These are phyloP conservation scores for Trachymyrmex cornetzi DNA, from an alignment of 1,140 invertebrate species.

Conservation along the genomic window DNA sequence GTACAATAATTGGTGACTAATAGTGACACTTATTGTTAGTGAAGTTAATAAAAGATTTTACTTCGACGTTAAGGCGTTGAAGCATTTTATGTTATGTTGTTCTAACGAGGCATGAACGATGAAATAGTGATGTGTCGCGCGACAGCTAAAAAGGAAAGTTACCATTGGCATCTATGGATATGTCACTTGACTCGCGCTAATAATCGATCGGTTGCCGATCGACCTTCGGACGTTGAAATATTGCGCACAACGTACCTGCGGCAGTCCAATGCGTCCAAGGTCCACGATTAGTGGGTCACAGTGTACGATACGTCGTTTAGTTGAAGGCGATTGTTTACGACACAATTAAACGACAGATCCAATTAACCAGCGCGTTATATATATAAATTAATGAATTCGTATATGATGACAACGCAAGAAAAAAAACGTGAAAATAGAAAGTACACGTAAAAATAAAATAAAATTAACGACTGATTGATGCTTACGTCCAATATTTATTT, in stretches of 20 bases:
- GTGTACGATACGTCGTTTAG: conserved; percentile 43
- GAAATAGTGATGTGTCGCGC: conserved; percentile 23
- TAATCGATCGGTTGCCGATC: conserved; percentile 73
- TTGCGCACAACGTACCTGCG: conserved; percentile 65
- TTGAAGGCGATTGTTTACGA: conserved; percentile 31
- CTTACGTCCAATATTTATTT: not conserved
- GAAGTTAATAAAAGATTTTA: not conserved
- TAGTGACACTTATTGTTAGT: not conserved
- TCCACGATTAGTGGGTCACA: conserved; percentile 73
- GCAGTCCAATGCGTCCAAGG: conserved; percentile 69
- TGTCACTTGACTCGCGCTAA: conserved; percentile 63
- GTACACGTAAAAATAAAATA: not conserved
- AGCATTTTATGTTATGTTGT: not conserved
- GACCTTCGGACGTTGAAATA: conserved; percentile 72
- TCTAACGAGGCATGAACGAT: not conserved
- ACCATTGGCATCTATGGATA: conserved; percentile 49
- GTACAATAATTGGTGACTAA: not conserved
- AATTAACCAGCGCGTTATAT: conserved; percentile 6
- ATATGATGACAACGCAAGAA: not conserved
- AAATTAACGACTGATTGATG: not conserved
- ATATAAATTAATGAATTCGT: conserved; percentile 22
- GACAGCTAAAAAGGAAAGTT: conserved; percentile 53
- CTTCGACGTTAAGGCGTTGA: not conserved
- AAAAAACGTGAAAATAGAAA: not conserved
- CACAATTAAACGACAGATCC: conserved; percentile 26